Evolutionary conservation across 2,113 vertebrate genomes (phyloP).

Genomic region (Microcebus ravelobensis): DNA sequence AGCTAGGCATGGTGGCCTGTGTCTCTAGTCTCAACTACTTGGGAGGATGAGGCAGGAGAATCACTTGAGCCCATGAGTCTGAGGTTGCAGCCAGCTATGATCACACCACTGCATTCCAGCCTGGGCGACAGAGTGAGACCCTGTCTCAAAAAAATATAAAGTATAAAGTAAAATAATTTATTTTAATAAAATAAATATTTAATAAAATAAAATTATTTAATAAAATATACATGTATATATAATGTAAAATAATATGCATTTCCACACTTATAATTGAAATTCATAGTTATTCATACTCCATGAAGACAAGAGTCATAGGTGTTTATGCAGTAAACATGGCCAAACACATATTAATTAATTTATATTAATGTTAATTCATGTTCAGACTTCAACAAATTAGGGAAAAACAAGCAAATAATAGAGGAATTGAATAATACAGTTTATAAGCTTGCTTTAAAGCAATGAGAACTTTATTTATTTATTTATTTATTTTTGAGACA

Average conservation of each 20-base stretch:
- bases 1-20: neutral
- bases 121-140: neutral
- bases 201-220: neutral
- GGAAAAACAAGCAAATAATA: neutral
- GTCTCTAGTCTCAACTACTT: neutral
- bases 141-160: neutral
- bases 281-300: neutral
- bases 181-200: conserved; percentile 1
- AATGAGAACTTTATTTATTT: neutral
- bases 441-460: neutral
- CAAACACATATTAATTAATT: neutral
- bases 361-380: neutral
- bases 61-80: neutral
- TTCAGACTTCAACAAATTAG: neutral
- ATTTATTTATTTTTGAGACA: too few relatives aligned
- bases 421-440: neutral
- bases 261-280: neutral
- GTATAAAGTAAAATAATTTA: too few relatives aligned
- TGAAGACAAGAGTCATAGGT: neutral
- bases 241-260: neutral
- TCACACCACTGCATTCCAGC: neutral
- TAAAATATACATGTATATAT: neutral
- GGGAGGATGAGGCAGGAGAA: neutral
- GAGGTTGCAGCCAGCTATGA: neutral
- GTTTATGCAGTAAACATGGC: neutral